Base-by-base conservation (phyloP, 1,140 invertebrate species). In the Orchesella cincta region DNA sequence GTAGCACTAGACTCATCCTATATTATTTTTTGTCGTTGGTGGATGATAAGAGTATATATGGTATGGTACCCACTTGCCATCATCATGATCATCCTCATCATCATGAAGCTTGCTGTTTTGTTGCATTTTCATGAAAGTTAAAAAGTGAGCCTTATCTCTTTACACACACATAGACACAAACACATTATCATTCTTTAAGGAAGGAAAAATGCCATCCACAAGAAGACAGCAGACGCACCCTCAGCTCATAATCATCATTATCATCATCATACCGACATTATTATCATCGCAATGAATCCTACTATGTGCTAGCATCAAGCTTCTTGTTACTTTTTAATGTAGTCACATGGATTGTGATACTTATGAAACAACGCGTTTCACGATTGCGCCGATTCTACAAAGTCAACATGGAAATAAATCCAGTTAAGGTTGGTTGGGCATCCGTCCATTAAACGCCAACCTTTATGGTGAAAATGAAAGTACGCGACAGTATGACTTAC, bases 51-150 rank as follows among this genome's bases (percentile, higher is more conserved):
- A 8, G 20, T 46, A 46, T 46, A 46, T 46, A 46, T 20, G n/a
- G n/a, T n/a, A n/a, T n/a, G n/a, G n/a, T n/a, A n/a, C n/a, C n/a
- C n/a, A 46, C 20, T 46, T 46, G 20, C 39, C 39, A 46, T 8
- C 39, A 46, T 46, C 39, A 46, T n/a, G 39, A 46, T 46, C 39
- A 8, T 46, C 39, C 39, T 46, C 20, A 20, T 12, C 39, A 12
- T 46, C 8, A 8, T 46, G 8, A n/a, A n/a, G 20, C 39, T 12
- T 46, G 39, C 39, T 46, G 39, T 26, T 57, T 57, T 12, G 52
- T 57, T 57, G 52, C 12, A 57, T 57, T 57, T 57, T 57, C 52
- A 57, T 57, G 52, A 57, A 57, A 57, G 23, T 14, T 57, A 14
- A 57, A 57, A 57, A 12, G 52, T 57, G 52, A 57, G 23, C 23